Percentiles rank a stretch among this genome's conserved stretches.
phyloP scores from a whole-genome alignment of 2,888 invertebrate species.

The Clitarchus hookeri region DNA sequence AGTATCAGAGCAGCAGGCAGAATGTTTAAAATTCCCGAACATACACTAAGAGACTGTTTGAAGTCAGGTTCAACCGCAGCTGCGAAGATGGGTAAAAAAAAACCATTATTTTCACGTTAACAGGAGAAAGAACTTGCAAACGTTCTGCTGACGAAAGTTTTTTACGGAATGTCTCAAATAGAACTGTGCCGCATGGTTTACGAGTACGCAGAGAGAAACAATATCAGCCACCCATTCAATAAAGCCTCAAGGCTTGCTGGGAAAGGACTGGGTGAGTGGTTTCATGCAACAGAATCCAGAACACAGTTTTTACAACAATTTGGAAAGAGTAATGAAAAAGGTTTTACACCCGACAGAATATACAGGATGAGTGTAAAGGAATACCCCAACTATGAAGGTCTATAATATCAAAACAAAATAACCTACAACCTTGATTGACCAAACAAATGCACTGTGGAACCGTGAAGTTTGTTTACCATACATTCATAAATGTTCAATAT shows the following conservation, averaged over 20 bases:
- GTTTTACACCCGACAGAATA: slow-evolving; percentile 45
- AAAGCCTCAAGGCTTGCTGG: slow-evolving; percentile 43
- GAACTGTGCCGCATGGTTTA: slow-evolving; percentile 45
- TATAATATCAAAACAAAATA: too few relatives aligned
- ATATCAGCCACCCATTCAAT: slow-evolving; percentile 46
- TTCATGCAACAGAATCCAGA: slow-evolving; percentile 44
- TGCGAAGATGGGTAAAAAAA: slow-evolving; percentile 33
- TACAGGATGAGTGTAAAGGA: too few relatives aligned
- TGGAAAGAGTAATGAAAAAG: slow-evolving; percentile 44
- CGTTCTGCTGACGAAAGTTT: slow-evolving; percentile 42
- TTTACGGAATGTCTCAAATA: slow-evolving; percentile 45
- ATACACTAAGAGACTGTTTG: slow-evolving; percentile 18
- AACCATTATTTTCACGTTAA: slow-evolving; percentile 41
- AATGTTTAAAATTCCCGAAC: not conserved
- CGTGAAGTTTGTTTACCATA: too few relatives aligned
- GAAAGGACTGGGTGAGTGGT: slow-evolving; percentile 47
- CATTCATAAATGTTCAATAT: too few relatives aligned
- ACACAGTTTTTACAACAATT: slow-evolving; percentile 45
- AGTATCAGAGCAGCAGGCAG: not conserved
- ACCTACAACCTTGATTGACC: too few relatives aligned
- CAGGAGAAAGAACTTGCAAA: slow-evolving; percentile 43
- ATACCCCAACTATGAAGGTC: too few relatives aligned
- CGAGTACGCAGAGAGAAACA: slow-evolving; percentile 44
- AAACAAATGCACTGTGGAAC: too few relatives aligned
- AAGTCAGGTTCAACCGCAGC: not conserved